These are phyloP conservation scores for Bicyclus anynana DNA, from an alignment of 1,140 invertebrate species.

Conservation along the genomic window DNA sequence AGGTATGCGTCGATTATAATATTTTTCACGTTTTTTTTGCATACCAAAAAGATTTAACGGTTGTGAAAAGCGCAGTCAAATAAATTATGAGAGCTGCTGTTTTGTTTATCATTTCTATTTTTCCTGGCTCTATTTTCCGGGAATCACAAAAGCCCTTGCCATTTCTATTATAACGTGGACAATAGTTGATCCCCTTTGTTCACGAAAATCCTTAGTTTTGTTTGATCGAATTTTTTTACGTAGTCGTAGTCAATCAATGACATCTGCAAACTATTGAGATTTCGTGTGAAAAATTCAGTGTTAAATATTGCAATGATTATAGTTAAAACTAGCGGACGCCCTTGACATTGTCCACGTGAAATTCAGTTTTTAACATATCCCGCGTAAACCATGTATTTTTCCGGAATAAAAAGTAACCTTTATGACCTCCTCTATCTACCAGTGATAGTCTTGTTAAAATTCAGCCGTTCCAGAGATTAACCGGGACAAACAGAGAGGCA, in stretches of 20 bases:
- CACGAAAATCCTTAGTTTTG: constrained; percentile 9
- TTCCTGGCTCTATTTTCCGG: background rate
- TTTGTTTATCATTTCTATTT: background rate
- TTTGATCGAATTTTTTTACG: constrained; percentile 11
- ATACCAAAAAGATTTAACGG: too few relatives aligned
- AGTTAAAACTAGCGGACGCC: too few relatives aligned
- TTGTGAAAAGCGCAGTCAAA: background rate
- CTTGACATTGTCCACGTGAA: too few relatives aligned
- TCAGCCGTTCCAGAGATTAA: too few relatives aligned
- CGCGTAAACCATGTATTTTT: too few relatives aligned
- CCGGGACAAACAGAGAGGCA: too few relatives aligned
- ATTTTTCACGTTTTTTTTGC: too few relatives aligned
- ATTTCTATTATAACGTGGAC: background rate
- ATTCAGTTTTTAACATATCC: too few relatives aligned
- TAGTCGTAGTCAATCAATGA: constrained; percentile 12
- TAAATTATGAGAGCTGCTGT: background rate
- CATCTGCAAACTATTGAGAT: constrained; percentile 5
- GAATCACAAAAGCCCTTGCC: background rate
- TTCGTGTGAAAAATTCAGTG: background rate
- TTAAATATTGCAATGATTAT: background rate
- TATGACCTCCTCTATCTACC: too few relatives aligned
- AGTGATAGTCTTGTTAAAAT: too few relatives aligned
- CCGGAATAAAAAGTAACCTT: too few relatives aligned
- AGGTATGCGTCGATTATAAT: too few relatives aligned
- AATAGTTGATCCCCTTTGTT: constrained; percentile 15